Conservation (phyloP, 2,888 invertebrate genomes). For the Hemithea aestivaria region DNA sequence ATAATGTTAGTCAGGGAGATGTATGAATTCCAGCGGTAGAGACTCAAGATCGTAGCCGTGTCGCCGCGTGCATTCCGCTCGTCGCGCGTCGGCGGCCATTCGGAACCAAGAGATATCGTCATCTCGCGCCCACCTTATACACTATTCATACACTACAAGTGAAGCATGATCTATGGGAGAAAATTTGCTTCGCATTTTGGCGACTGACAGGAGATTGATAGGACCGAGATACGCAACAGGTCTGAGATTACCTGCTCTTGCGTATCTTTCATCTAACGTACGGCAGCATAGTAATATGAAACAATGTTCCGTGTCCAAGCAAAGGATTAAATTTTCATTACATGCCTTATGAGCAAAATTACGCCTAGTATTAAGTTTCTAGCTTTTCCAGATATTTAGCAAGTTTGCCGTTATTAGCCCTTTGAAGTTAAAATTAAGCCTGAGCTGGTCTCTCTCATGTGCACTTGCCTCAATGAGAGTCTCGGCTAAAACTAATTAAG, state of each 20-base stretch:
- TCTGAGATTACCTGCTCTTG: neutral
- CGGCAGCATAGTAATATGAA: no score
- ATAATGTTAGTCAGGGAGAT: constrained; percentile 35
- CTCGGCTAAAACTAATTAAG: neutral
- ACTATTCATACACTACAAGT: constrained; percentile 30
- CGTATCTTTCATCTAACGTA: no score
- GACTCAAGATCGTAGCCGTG: constrained; percentile 45
- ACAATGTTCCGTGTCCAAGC: no score
- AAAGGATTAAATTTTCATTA: no score
- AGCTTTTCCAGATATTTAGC: no score
- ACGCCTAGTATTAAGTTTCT: no score
- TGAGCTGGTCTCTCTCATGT: no score
- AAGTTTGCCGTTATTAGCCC: no score
- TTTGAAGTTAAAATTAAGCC: no score
- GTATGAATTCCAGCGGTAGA: constrained; percentile 40
- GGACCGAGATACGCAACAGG: neutral
- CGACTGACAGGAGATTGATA: constrained; percentile 1
- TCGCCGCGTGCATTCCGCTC: constrained; percentile 65
- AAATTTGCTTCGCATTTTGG: constrained; percentile 6
- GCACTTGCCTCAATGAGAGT: no score
- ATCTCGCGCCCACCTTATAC: constrained; percentile 23
- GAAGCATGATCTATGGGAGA: constrained; percentile 12
- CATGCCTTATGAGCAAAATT: no score
- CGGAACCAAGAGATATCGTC: constrained; percentile 66
- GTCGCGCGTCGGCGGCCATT: constrained; percentile 65